Base-by-base conservation (phyloP, 2,888 invertebrate species). In the Lasioglossum marginatum region DNA sequence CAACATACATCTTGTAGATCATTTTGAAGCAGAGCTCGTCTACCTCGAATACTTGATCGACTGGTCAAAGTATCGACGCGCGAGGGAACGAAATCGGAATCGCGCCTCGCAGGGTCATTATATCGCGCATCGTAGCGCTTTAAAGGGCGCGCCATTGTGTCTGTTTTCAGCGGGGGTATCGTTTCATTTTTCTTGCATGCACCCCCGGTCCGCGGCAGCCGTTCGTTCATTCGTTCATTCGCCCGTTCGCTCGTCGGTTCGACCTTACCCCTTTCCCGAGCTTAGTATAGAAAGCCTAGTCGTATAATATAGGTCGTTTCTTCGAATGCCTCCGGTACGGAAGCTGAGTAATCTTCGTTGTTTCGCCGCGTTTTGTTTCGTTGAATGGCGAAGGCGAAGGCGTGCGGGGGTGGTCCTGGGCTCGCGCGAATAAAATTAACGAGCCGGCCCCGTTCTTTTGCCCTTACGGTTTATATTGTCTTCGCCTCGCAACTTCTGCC, bases 341-440 rank as follows among this genome's bases (percentile, higher is more conserved):
- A 88, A 85, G 76, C 82, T 34, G 81, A 89, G 82, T 86, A 84
- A 88, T 84, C 84, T 88, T 84, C 82, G 79, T 84, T 87, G 87
- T 83, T 87, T 77, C 83, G 82, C 82, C 75, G 70, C 88, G 79
- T 86, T 84, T 89, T 83, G 82, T 89, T 86, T 83, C 82, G 68
- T 52, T 86, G 72, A 86, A 86, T 85, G 81, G 74, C n/a, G 57
- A 72, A 48, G 76, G 78, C 77, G 76, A 71, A 63, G 27, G 81
- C 80, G 48, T 14, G 60, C 60, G 68, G 1, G 0, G 66, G 8
- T 16, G 66, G 66, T 34, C 60, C 78, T 43, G 37, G 79, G 6
- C 75, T 78, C 79, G 82, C 77, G 88, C 88, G 88, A 88, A 86
- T 85, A 81, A 88, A 89, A 88, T 89, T 86, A 88, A 89, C 86